These are phyloP conservation scores for Arctopsyche grandis DNA, from an alignment of 1,140 invertebrate genomes.

Conservation along the genomic window DNA sequence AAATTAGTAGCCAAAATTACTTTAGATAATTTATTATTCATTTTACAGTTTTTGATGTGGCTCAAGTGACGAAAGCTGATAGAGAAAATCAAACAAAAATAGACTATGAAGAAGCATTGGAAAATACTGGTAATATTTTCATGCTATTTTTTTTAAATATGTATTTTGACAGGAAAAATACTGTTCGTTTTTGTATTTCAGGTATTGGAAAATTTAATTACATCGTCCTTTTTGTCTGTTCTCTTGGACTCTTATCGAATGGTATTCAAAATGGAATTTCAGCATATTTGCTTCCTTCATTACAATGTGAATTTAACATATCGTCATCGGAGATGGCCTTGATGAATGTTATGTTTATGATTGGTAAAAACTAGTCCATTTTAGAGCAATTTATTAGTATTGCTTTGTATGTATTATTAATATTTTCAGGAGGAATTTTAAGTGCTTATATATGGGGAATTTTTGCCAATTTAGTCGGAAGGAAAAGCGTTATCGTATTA, in stretches of 20 bases:
- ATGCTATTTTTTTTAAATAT: neutral
- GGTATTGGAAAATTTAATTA: constrained; percentile 64
- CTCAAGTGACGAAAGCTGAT: neutral
- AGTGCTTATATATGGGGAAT: constrained; percentile 74
- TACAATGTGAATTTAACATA: constrained; percentile 67
- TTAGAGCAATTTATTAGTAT: constrained; percentile 5
- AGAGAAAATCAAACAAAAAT: neutral
- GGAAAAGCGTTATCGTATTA: constrained; percentile 69
- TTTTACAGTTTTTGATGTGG: neutral
- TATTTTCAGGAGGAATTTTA: constrained; percentile 65
- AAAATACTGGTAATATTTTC: constrained; percentile 40
- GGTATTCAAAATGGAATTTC: constrained; percentile 71
- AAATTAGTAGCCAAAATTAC: too few relatives aligned
- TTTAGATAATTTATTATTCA: neutral
- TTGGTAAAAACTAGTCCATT: constrained; percentile 55
- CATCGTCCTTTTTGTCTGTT: constrained; percentile 60
- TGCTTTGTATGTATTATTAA: neutral
- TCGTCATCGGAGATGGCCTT: constrained; percentile 67
- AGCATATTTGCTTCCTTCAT: constrained; percentile 69
- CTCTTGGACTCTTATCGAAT: constrained; percentile 64
- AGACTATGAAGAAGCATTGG: constrained; percentile 9
- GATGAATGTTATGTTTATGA: constrained; percentile 69
- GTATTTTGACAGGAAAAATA: constrained; percentile 2
- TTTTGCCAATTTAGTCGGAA: constrained; percentile 73
- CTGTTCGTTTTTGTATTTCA: constrained; percentile 46